These are phyloP conservation scores for Clamator glandarius DNA, from an alignment of 2,797 vertebrate species.

Conservation along the genomic window DNA sequence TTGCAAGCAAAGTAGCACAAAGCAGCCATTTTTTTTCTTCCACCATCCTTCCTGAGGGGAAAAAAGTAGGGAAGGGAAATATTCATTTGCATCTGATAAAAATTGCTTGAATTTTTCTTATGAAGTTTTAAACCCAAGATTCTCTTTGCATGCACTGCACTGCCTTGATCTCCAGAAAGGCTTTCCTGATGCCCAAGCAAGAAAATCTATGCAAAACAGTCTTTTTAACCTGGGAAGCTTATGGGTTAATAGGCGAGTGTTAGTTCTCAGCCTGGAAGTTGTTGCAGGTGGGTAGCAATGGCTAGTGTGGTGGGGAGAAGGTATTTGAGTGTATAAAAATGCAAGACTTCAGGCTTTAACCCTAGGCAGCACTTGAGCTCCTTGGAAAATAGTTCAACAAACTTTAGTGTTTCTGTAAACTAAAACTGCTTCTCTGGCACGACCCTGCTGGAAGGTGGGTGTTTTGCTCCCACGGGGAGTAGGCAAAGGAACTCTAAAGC, in stretches of 20 bases:
- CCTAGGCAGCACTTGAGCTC: neutral
- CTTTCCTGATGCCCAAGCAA: neutral
- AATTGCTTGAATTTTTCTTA: neutral
- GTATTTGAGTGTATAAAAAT: neutral
- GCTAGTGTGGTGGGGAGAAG: neutral
- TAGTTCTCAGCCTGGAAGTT: neutral
- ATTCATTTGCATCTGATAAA: neutral
- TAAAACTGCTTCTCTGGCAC: neutral
- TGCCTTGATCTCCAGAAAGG: neutral
- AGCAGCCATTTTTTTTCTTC: neutral
- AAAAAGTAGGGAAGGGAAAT: neutral
- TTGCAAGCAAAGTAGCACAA: conserved; percentile 36
- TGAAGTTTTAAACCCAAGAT: neutral
- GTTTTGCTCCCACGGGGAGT: neutral
- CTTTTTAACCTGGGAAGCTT: neutral
- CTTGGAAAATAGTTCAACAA: neutral
- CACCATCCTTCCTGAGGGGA: neutral
- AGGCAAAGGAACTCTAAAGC: neutral
- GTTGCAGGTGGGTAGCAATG: neutral
- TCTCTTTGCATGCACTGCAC: neutral
- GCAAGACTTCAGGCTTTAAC: neutral
- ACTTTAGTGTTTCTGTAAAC: neutral
- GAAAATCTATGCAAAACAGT: neutral
- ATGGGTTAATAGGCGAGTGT: neutral
- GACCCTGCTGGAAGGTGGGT: neutral